Conservation (phyloP, 2,888 invertebrate species). For the Ennomos erosarius region DNA sequence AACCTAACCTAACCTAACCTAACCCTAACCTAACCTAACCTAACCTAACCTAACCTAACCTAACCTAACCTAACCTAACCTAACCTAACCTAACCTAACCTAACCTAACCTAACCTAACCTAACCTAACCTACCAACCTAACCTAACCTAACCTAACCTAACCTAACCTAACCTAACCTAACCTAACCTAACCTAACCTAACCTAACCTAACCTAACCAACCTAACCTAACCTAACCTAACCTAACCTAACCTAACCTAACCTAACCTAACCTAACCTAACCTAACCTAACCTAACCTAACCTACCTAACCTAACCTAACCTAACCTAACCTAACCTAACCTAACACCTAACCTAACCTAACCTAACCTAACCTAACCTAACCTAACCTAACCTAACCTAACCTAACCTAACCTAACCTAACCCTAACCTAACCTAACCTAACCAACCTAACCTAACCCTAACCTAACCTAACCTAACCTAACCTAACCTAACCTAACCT, state of each 20-base stretch:
- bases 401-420: not conserved
- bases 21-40: conserved; percentile 36
- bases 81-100: conserved; percentile 33
- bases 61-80: conserved; percentile 37
- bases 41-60: conserved; percentile 35
- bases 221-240: conserved; percentile 27
- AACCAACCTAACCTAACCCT: conserved; percentile 13
- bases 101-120: conserved; percentile 37
- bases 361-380: conserved; percentile 14
- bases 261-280: conserved; percentile 45
- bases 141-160: conserved; percentile 30
- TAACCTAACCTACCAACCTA: too few species aligned
- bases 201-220: conserved; percentile 35
- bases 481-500: conserved; percentile 15
- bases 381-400: conserved; percentile 15
- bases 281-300: conserved; percentile 40
- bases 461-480: conserved; percentile 14
- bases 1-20: conserved; percentile 34
- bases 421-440: conserved; percentile 13
- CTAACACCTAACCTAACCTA: conserved; percentile 9
- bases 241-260: conserved; percentile 15
- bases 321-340: conserved; percentile 37
- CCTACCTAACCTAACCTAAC: conserved; percentile 42
- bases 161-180: conserved; percentile 40
- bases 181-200: conserved; percentile 37